Conservation (phyloP, 2,797 vertebrate species). For the Peromyscus aztecus region DNA sequence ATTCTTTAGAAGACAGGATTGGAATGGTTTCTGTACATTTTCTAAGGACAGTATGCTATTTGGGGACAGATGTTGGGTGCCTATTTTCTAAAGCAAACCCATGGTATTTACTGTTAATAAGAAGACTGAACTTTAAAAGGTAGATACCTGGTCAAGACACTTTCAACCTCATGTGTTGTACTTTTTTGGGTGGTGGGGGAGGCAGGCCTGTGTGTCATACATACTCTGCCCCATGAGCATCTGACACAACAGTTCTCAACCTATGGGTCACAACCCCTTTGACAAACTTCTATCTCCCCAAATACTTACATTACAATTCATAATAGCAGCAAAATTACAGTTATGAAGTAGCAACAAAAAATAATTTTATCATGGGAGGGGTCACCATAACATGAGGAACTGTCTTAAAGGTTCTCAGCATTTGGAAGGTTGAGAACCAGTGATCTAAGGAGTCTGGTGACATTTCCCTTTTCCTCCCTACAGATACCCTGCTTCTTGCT, state of each 20-base stretch:
- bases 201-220: accelerated
- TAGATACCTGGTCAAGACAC: background rate
- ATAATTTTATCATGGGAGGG: background rate
- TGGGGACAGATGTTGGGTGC: background rate
- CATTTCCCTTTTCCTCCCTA: background rate
- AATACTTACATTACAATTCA: background rate
- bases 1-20: background rate
- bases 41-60: background rate
- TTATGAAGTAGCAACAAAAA: background rate
- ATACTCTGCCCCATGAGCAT: background rate
- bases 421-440: too few species aligned
- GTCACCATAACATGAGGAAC: background rate
- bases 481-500: background rate
- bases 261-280: background rate
- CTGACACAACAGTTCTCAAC: background rate
- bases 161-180: background rate
- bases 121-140: background rate
- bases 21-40: background rate
- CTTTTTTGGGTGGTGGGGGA: background rate
- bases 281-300: background rate
- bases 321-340: background rate
- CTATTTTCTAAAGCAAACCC: constrained; percentile 42
- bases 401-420: background rate
- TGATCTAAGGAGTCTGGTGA: background rate
- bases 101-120: background rate